Base-by-base conservation (phyloP, 2,113 vertebrate species). In the Andinoacara biseriatus region DNA sequence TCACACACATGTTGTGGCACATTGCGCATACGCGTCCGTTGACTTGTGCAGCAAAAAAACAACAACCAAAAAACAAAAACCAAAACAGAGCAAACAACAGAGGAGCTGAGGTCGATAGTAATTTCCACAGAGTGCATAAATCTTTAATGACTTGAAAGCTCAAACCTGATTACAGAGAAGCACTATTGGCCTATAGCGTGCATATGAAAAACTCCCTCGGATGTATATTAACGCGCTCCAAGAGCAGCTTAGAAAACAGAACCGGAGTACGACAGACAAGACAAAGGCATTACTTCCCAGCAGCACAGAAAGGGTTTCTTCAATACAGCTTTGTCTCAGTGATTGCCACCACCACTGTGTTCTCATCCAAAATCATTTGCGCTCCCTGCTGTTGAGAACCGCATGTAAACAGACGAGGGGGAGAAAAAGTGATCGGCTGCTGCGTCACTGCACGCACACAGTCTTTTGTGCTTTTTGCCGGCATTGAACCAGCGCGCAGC, bases 401-500 rank as follows among this genome's bases (percentile, higher is more conserved):
- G 15, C 89, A 74, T 77, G 90, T 86, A 92, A 93, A 91, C 87
- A 90, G 67, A 86, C 35, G 31, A 67, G 46, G 58, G 22, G 59
- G 14, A 22, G 46, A 14, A 65, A 74, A 87, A 61, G 86, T 82
- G 86, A 78, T 29, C 13, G 59, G 80, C 78, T 29, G 20, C 58
- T 56, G 13, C 85, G 83, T 78, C 85, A 69, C 14, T 35, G 35
- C 29, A 1, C 69, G 78, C 61, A 76, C 76, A 63, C 67, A 83
- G 54, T 2, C 59, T 69, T 90, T 93, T 94, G 91, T 92, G 85
- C 78, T 90, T 89, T 63, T 81, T 60, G 77, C 81, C 62, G 74
- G 58, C 88, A 92, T 91, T 90, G 92, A 94, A 86, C 84, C 38
- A 43, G 24, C 33, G 15, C 94, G 1, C 94, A 95, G 94, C 91